These are phyloP conservation scores for Montipora efflorescens DNA, from an alignment of 64 coral and sea anemone genomes.

Conservation along the genomic window DNA sequence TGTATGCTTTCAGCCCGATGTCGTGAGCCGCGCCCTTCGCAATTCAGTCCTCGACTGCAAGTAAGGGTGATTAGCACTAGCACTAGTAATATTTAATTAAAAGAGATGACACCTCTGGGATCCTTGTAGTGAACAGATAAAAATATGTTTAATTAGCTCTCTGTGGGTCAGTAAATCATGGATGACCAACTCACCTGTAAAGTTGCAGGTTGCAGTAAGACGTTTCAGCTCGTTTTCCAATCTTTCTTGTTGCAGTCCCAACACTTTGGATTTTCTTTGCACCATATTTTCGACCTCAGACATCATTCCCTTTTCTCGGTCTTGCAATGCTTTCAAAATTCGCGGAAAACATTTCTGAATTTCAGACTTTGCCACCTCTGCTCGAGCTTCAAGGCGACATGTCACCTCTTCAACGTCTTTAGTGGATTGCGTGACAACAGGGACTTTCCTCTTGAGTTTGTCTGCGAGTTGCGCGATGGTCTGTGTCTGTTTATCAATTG, in stretches of 20 bases:
- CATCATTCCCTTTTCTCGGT: slow-evolving; percentile 94
- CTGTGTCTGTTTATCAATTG: slow-evolving; percentile 92
- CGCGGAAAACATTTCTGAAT: slow-evolving; percentile 98
- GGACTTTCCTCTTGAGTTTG: slow-evolving; percentile 91
- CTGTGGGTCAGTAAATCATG: neutral
- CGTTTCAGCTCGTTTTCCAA: slow-evolving; percentile 92
- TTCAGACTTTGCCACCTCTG: slow-evolving; percentile 96
- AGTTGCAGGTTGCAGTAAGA: slow-evolving; percentile 80
- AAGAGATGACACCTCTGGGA: too few species aligned
- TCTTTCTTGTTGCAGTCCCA: slow-evolving; percentile 92
- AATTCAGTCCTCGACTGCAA: too few species aligned
- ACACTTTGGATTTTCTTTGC: slow-evolving; percentile 86
- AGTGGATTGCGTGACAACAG: slow-evolving; percentile 89
- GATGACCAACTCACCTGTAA: slow-evolving; percentile 79
- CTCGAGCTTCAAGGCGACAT: slow-evolving; percentile 86
- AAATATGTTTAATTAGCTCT: neutral
- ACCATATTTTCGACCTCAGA: slow-evolving; percentile 92
- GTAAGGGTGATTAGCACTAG: too few species aligned
- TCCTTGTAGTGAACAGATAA: neutral
- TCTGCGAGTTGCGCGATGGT: slow-evolving; percentile 82
- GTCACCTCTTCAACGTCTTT: slow-evolving; percentile 97
- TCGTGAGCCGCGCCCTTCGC: too few species aligned
- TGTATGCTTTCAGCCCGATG: too few species aligned
- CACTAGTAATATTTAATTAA: too few species aligned
- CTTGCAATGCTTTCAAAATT: slow-evolving; percentile 87